Percentiles rank a stretch among this genome's conserved stretches.
phyloP scores from a whole-genome alignment of 2,888 invertebrate species.

The Amorpha juglandis region DNA sequence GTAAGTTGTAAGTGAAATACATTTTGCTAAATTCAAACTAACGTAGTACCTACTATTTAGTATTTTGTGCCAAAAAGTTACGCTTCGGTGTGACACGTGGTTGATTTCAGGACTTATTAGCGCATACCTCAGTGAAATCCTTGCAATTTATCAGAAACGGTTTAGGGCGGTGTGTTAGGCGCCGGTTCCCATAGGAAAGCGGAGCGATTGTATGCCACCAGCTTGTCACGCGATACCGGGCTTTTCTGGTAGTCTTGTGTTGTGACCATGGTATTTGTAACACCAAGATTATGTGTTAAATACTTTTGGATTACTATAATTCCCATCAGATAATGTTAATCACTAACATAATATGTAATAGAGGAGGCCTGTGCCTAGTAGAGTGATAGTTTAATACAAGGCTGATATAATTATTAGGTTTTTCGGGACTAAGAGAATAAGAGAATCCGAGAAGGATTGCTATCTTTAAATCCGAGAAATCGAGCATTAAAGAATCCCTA shows the following conservation, averaged over 20 bases:
- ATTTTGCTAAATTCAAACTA: not conserved
- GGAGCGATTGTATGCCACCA: slow-evolving; percentile 39
- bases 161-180: slow-evolving; percentile 38
- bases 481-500: too few species aligned
- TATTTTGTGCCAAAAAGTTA: not conserved
- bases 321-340: too few species aligned
- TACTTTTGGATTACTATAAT: not conserved
- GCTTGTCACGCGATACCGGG: slow-evolving; percentile 64
- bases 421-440: too few species aligned
- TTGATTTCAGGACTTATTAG: slow-evolving; percentile 52
- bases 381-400: too few species aligned
- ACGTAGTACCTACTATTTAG: too few species aligned
- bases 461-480: too few species aligned
- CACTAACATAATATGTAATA: too few species aligned
- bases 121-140: slow-evolving; percentile 57
- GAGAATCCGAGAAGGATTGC: too few species aligned
- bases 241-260: slow-evolving; percentile 50
- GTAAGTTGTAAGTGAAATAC: too few species aligned
- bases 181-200: slow-evolving; percentile 69
- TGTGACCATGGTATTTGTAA: slow-evolving; percentile 42
- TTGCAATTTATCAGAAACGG: slow-evolving; percentile 52
- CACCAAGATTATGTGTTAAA: not conserved
- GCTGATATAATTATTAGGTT: too few species aligned
- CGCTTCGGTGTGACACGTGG: slow-evolving; percentile 36
- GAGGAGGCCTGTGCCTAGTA: too few species aligned